Base-by-base conservation (phyloP, 2,888 invertebrate genomes). In the Euspilapteryx auroguttella region DNA sequence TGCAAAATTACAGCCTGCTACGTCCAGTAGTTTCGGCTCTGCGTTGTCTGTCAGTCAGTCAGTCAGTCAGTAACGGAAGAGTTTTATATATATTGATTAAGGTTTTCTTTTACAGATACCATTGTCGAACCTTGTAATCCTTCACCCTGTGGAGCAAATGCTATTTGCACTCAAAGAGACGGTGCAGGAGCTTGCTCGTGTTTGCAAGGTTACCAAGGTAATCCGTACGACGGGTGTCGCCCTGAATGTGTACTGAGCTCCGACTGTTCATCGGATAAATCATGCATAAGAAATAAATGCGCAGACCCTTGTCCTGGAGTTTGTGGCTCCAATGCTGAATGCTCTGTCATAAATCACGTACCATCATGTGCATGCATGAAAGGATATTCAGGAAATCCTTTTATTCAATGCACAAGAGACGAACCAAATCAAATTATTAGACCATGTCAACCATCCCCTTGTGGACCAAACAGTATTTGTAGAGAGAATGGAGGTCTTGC, bases 221-320 rank as follows among this genome's bases (percentile, higher is more conserved):
- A 91, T 63, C 91, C 92, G 3, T 90, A 90, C 44, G 87, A 89
- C 56, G 87, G 87, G 24, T 91, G 93, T 47, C 80, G 89, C 38
- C 92, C 92, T 2, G 92, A 93, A 69, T 93, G 93, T 55, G 86
- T 91, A 20, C 77, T 90, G 2, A 92, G 88, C 53, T 85, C 90
- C 0, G 92, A 93, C 48, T 94, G 93, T 55, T 80, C 87, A 17
- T 83, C 87, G 2, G 87, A 89, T 47, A 87, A 85, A 54, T 85
- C 91, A 24, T 94, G 94, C 45, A 79, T 87, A 24, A 80, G 86
- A 43, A 89, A 88, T 50, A 91, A 90, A 55, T 94, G 94, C 49
- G 77, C 79, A 28, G 87, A 93, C 66, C 93, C 93, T 23, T 94
- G 93, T 44, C 87, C 89, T 9, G 90, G 91, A 34, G 82, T 88